Evolutionary conservation across 2,888 invertebrate genomes (phyloP), one percentile per base, ranked within the genome.

Genomic region (Euzetes globulus): DNA sequence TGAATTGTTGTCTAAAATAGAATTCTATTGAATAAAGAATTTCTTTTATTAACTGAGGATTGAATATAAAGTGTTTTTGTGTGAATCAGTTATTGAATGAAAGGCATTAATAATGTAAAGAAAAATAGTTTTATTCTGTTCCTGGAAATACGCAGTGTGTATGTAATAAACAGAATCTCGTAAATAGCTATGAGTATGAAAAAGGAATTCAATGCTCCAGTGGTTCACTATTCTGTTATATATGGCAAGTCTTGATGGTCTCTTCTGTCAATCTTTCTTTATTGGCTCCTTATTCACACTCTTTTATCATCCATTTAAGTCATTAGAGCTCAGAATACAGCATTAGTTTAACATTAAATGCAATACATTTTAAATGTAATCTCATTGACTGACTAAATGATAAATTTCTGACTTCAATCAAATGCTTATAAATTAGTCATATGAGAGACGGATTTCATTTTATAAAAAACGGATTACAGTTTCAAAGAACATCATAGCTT

Each of bases 361-460:
- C 68, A 68, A 68, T 68, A 41, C 41, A 7, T 41, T 68, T 68
- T 45, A n/a, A 19, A 37, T 11, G 22, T 68, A 68, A 68, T 68
- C 68, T 68, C 68, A 68, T 13, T 68, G n/a, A 65, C 19, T 58
- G 58, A 58, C 19, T 65, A 1, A 68, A 41, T 68, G 68, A 68
- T 68, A 68, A 68, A 68, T 45, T 41, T 13, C 19, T 22, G 15
- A 25, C 65, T 37, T 41, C 11, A 41, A 65, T 29, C 37, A 68
- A 37, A 68, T 68, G 37, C 68, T 63, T 41, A 68, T 68, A 68
- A 68, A 68, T 68, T 68, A 68, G 68, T 68, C 68, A 68, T 68
- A 68, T 68, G 41, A 68, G 68, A 41, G 68, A 68, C 11, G 19
- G 6, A 22, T 37, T 41, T 1, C 22, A 68, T 68, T 19, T 41